Evolutionary conservation across 1,140 invertebrate species (phyloP).

Genomic region (Lepidurus apus): DNA sequence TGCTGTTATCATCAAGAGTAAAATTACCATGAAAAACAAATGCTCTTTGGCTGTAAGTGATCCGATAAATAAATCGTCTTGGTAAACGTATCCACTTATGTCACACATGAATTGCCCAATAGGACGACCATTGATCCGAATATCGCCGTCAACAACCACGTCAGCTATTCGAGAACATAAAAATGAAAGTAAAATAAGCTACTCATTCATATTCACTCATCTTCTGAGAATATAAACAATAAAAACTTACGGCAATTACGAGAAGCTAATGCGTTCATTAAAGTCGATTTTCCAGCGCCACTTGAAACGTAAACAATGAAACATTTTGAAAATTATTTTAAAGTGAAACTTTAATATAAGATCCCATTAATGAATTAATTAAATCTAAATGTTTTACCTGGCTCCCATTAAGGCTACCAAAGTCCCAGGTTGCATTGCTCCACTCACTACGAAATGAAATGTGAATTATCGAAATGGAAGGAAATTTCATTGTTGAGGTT

Average conservation of each 20-base stretch:
- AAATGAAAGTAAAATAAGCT: conserved; percentile 26
- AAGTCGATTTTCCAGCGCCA: conserved; percentile 50
- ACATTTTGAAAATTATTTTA: not conserved
- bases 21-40: conserved; percentile 48
- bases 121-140: conserved; percentile 45
- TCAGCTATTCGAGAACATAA: conserved; percentile 36
- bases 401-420: conserved; percentile 47
- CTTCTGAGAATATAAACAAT: not conserved
- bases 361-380: conserved; percentile 23
- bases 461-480: not conserved
- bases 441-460: conserved; percentile 41
- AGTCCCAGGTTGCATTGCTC: conserved; percentile 45
- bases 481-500: conserved; percentile 38
- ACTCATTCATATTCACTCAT: not conserved
- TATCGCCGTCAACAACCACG: conserved; percentile 46
- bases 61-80: conserved; percentile 54
- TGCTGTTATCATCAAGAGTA: not conserved
- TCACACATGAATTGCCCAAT: conserved; percentile 45
- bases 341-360: not conserved
- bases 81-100: conserved; percentile 53
- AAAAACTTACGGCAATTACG: conserved; percentile 41
- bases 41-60: conserved; percentile 54
- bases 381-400: conserved; percentile 39
- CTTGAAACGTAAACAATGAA: conserved; percentile 29
- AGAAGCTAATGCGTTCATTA: conserved; percentile 47